phyloP scores from a whole-genome alignment of 2,888 invertebrate genomes.

The Hirudinaria manillensis region DNA sequence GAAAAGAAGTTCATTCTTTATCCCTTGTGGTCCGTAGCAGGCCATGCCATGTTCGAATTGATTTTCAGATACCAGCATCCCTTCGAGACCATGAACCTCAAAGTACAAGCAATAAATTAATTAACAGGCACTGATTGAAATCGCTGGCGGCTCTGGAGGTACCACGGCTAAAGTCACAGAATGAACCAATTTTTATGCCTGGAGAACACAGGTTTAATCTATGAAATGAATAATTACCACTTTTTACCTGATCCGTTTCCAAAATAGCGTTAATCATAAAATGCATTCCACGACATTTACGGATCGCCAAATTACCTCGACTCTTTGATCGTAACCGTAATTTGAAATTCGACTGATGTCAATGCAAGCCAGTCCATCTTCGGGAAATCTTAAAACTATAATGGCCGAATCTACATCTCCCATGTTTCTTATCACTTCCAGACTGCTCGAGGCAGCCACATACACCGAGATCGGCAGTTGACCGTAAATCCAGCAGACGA shows the following conservation, averaged over 20 bases:
- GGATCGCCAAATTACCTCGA: slow-evolving; percentile 56
- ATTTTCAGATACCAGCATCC: slow-evolving; percentile 45
- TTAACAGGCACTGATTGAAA: too few species aligned
- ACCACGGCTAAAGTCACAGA: too few species aligned
- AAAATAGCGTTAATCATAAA: too few species aligned
- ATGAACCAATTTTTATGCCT: too few species aligned
- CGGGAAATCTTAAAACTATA: slow-evolving; percentile 62
- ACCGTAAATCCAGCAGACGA: slow-evolving; percentile 63
- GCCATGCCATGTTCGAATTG: slow-evolving; percentile 36
- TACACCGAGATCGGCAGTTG: slow-evolving; percentile 62
- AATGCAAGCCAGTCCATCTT: slow-evolving; percentile 63
- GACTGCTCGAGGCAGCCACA: slow-evolving; percentile 58
- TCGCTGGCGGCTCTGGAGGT: too few species aligned
- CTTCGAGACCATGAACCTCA: slow-evolving; percentile 46
- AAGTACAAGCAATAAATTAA: not conserved
- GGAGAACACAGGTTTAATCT: too few species aligned
- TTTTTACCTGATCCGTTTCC: too few species aligned
- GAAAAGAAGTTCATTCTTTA: slow-evolving; percentile 22
- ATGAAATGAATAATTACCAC: too few species aligned
- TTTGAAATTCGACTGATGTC: slow-evolving; percentile 63
- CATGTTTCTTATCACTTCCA: slow-evolving; percentile 61
- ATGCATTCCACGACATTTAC: too few species aligned
- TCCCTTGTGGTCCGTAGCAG: slow-evolving; percentile 28
- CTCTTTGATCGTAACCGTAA: slow-evolving; percentile 67
- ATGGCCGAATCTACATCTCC: slow-evolving; percentile 65